A percentile compares a stretch with the other conserved stretches of the same genome.
Conservation (phyloP, 2,113 vertebrate species). For the Microtus richardsoni region DNA sequence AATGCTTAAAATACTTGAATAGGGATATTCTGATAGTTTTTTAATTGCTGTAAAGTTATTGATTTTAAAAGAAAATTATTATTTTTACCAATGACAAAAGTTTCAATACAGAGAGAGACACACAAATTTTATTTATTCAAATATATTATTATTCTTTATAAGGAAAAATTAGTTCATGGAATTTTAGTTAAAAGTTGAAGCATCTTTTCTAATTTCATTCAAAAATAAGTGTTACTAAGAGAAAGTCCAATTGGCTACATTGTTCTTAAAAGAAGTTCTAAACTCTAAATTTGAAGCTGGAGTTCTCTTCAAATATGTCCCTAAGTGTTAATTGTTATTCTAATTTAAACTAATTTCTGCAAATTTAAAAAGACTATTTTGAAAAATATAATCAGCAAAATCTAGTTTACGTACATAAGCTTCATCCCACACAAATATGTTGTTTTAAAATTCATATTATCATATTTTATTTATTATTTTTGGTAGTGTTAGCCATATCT, state of each 20-base stretch:
- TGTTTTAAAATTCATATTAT: neutral
- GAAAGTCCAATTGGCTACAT: neutral
- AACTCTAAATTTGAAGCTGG: neutral
- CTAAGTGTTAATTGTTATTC: neutral
- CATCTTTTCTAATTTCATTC: neutral
- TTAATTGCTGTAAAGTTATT: neutral
- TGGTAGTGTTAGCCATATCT: neutral
- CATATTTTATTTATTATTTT: neutral
- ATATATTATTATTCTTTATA: neutral
- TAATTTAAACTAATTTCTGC: neutral
- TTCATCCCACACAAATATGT: neutral
- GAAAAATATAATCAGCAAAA: neutral
- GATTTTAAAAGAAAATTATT: neutral
- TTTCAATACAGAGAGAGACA: neutral
- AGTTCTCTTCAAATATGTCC: neutral
- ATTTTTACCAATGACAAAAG: neutral
- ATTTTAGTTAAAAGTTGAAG: neutral
- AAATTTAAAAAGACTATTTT: neutral
- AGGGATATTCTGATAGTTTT: neutral
- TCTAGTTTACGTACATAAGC: neutral
- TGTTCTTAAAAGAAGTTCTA: neutral
- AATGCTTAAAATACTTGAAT: neutral
- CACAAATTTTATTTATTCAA: neutral
- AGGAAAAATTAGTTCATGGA: neutral
- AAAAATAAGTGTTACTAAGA: neutral